Conservation (phyloP, 2,888 invertebrate genomes). For the Meiosimyza decipiens region DNA sequence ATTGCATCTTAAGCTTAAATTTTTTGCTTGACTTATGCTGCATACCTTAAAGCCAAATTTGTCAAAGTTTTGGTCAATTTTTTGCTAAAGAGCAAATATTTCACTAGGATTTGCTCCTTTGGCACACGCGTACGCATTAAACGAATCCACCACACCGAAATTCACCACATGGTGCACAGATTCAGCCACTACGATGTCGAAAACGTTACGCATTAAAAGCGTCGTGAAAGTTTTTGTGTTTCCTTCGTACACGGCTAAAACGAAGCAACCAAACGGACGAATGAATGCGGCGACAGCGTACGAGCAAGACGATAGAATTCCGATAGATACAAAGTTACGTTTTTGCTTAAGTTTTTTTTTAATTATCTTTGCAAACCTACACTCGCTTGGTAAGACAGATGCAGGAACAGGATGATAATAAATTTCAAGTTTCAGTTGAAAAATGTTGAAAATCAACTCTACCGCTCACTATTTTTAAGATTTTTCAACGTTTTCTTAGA, state of each 20-base stretch:
- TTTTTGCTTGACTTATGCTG: no score
- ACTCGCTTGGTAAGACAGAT: no score
- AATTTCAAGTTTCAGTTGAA: no score
- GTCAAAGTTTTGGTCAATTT: no score
- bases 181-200: conserved; percentile 28
- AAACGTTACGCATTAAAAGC: conserved; percentile 6
- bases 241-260: not conserved
- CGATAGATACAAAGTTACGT: conserved; percentile 33
- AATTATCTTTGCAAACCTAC: no score
- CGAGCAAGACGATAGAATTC: conserved; percentile 28
- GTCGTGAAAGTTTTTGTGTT: not conserved
- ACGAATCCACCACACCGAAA: conserved; percentile 23
- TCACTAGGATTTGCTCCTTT: not conserved
- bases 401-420: no score
- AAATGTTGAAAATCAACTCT: no score
- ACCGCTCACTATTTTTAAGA: no score
- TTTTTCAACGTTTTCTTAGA: no score
- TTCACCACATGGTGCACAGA: conserved; percentile 32
- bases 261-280: conserved; percentile 3
- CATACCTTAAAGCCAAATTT: no score
- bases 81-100: not conserved
- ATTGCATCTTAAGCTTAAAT: no score
- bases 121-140: not conserved
- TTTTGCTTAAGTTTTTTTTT: no score
- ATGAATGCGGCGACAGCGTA: not conserved